phyloP scores from a whole-genome alignment of 2,797 vertebrate genomes.

The Balearica regulorum region DNA sequence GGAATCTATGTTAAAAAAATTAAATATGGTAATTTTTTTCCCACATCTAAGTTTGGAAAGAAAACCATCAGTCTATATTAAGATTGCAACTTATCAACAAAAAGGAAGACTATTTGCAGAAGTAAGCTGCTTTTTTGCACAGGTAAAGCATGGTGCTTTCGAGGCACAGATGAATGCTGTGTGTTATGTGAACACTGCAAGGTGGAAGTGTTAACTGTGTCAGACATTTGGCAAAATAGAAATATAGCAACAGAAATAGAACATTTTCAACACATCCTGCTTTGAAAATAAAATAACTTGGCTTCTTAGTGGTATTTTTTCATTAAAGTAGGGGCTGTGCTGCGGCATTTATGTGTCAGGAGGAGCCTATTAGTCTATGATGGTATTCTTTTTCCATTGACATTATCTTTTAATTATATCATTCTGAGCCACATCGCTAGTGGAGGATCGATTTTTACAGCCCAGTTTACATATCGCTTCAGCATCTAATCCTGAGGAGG shows the following conservation, averaged over 20 bases:
- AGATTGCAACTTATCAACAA: background rate
- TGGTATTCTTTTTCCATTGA: constrained; percentile 41
- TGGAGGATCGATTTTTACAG: constrained; percentile 51
- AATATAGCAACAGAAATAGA: constrained; percentile 16
- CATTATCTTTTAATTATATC: constrained; percentile 52
- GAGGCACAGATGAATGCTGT: background rate
- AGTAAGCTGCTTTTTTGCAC: background rate
- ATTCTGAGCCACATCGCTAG: constrained; percentile 33
- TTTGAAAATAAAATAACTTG: constrained; percentile 39
- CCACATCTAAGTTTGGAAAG: background rate
- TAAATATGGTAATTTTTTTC: background rate
- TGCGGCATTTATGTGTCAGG: constrained; percentile 32
- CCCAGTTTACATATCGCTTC: constrained; percentile 18
- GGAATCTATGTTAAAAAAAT: background rate
- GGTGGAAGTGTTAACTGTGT: background rate
- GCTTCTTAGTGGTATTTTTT: constrained; percentile 56
- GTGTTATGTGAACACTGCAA: background rate
- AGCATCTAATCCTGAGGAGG: constrained; percentile 63
- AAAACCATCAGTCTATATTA: background rate
- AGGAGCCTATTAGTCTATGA: constrained; percentile 31
- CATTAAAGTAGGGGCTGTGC: constrained; percentile 26
- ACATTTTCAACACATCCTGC: constrained; percentile 26
- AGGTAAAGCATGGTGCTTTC: background rate
- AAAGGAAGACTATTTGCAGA: background rate
- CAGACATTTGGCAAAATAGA: constrained; percentile 5